Conservation (phyloP, 2,797 vertebrate genomes). For the Orientallactaga sibirica region DNA sequence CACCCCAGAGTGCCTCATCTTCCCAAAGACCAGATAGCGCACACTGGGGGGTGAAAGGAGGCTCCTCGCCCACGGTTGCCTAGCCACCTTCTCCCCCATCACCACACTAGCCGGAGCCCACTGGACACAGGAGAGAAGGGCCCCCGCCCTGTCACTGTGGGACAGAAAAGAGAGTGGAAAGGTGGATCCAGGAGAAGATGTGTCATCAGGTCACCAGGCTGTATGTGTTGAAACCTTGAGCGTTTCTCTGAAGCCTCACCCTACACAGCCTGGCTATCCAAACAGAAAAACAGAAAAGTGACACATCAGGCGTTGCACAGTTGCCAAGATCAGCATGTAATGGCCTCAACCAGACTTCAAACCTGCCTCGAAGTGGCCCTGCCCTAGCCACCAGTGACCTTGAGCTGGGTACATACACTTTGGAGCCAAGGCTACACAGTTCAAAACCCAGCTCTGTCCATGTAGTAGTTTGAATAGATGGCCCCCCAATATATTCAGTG, state of each 20-base stretch:
- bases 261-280: background rate
- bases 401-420: background rate
- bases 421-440: background rate
- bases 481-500: no score
- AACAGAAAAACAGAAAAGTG: no score
- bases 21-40: background rate
- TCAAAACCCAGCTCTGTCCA: background rate
- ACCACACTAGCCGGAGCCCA: fast-evolving
- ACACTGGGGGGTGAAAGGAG: background rate
- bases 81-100: background rate
- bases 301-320: background rate
- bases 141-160: background rate
- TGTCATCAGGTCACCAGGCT: fast-evolving
- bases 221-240: fast-evolving
- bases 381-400: background rate
- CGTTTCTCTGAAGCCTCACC: background rate
- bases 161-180: background rate
- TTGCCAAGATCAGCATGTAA: background rate
- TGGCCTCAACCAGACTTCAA: background rate
- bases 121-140: fast-evolving
- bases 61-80: background rate
- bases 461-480: no score
- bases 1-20: background rate
- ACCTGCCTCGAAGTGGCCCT: fast-evolving
- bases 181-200: fast-evolving